Conservation (phyloP, 1,140 invertebrate species). For the Ceratoteleas bidentatus region DNA sequence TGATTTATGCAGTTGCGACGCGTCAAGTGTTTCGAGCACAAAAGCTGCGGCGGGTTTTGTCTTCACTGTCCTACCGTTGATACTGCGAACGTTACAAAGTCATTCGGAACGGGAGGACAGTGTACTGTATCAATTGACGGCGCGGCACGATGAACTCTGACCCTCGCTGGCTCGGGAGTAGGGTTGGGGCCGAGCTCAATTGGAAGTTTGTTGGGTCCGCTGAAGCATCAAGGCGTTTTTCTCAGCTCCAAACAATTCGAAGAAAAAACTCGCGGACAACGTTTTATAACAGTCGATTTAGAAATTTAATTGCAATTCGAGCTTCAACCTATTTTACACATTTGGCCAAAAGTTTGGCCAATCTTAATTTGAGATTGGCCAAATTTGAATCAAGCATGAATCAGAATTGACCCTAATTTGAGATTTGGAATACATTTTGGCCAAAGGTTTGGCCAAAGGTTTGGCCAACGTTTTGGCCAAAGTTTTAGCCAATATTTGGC, state of each 20-base stretch:
- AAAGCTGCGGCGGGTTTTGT: constrained; percentile 55
- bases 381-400: too few relatives aligned
- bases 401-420: too few relatives aligned
- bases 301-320: too few relatives aligned
- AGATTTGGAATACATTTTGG: too few relatives aligned
- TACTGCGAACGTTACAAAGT: constrained; percentile 57
- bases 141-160: constrained; percentile 54
- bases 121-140: constrained; percentile 59
- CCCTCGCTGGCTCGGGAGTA: constrained; percentile 41
- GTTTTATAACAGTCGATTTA: too few relatives aligned
- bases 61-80: constrained; percentile 47
- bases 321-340: too few relatives aligned
- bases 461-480: too few relatives aligned
- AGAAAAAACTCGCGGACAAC: neutral
- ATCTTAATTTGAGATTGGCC: too few relatives aligned
- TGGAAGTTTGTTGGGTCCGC: constrained; percentile 9
- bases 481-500: too few relatives aligned
- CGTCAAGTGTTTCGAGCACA: constrained; percentile 49
- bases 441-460: too few relatives aligned
- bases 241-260: neutral
- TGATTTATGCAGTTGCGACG: constrained; percentile 30
- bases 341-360: too few relatives aligned
- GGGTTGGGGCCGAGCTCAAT: constrained; percentile 37
- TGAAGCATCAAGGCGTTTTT: constrained; percentile 18
- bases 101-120: constrained; percentile 57